Conservation (phyloP, 2,797 vertebrate genomes). For the Poeciliopsis turneri region DNA sequence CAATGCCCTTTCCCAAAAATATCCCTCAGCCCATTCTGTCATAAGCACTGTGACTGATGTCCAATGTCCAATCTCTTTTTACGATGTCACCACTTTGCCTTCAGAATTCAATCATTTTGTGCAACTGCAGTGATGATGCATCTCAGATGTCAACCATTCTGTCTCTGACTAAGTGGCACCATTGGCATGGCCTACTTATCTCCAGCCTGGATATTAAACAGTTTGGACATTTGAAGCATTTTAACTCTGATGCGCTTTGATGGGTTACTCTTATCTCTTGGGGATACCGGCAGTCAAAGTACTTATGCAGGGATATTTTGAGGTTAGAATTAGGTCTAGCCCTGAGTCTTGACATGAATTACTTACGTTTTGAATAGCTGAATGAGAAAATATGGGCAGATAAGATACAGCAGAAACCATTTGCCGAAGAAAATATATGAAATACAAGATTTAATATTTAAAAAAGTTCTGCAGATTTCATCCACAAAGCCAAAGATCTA, state of each 20-base stretch:
- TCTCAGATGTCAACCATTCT: conserved; percentile 57
- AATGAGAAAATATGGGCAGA: neutral
- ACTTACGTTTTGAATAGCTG: conserved; percentile 5
- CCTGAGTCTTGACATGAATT: conserved; percentile 30
- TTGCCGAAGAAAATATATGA: neutral
- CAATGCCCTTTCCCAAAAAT: conserved; percentile 14
- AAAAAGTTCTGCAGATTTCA: neutral
- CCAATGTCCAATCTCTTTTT: conserved; percentile 58
- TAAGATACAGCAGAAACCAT: neutral
- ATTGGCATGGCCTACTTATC: conserved; percentile 48
- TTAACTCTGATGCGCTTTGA: conserved; percentile 69
- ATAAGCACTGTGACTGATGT: conserved; percentile 66
- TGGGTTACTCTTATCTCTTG: conserved; percentile 57
- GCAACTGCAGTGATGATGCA: conserved; percentile 56
- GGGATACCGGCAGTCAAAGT: conserved; percentile 38
- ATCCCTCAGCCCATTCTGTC: conserved; percentile 44
- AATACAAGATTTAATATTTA: neutral
- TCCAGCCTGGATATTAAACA: conserved; percentile 61
- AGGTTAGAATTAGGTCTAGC: neutral
- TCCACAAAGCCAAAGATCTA: neutral
- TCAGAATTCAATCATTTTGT: conserved; percentile 78
- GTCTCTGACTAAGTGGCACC: conserved; percentile 52
- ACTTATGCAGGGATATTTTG: conserved; percentile 40
- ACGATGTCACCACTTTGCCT: conserved; percentile 64
- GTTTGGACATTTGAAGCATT: conserved; percentile 68